Percentiles rank a stretch among this genome's conserved stretches.
phyloP scores from a whole-genome alignment of 2,888 invertebrate species.

The Hirtodrosophila duncani region DNA sequence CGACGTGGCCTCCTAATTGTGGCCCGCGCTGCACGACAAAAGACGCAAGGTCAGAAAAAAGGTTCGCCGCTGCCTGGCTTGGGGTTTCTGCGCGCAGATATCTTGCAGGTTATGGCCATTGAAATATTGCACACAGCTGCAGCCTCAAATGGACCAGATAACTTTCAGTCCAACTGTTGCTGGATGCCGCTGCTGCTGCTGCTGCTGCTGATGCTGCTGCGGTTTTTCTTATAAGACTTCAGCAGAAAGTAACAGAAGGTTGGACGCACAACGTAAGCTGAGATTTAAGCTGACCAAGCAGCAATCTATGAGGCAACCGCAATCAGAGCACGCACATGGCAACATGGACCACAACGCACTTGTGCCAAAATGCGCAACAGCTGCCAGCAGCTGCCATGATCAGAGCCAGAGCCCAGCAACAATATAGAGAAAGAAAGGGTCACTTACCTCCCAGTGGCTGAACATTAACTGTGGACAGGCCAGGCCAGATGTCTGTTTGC shows the following conservation, averaged over 20 bases:
- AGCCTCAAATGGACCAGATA: slow-evolving; percentile 69
- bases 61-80: slow-evolving; percentile 15
- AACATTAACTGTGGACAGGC: slow-evolving; percentile 97
- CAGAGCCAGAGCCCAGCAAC: slow-evolving; percentile 9
- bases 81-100: slow-evolving; percentile 17
- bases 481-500: slow-evolving; percentile 96
- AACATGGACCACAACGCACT: slow-evolving; percentile 44
- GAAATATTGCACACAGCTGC: slow-evolving; percentile 65
- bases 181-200: slow-evolving; percentile 6
- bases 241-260: slow-evolving; percentile 58
- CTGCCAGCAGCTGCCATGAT: slow-evolving; percentile 27
- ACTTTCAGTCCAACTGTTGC: slow-evolving; percentile 66
- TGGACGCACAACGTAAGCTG: slow-evolving; percentile 47
- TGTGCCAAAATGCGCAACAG: slow-evolving; percentile 46
- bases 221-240: slow-evolving; percentile 69
- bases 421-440: slow-evolving; percentile 8
- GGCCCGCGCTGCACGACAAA: slow-evolving; percentile 29
- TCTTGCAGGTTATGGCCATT: slow-evolving; percentile 13
- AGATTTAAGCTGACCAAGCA: slow-evolving; percentile 63
- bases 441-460: slow-evolving; percentile 97
- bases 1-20: slow-evolving; percentile 26
- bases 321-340: slow-evolving; percentile 35
- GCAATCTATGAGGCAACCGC: slow-evolving; percentile 31
- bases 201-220: slow-evolving; percentile 27
- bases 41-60: slow-evolving; percentile 32